phyloP scores from a whole-genome alignment of 2,113 vertebrate genomes.

The Notechis scutatus region DNA sequence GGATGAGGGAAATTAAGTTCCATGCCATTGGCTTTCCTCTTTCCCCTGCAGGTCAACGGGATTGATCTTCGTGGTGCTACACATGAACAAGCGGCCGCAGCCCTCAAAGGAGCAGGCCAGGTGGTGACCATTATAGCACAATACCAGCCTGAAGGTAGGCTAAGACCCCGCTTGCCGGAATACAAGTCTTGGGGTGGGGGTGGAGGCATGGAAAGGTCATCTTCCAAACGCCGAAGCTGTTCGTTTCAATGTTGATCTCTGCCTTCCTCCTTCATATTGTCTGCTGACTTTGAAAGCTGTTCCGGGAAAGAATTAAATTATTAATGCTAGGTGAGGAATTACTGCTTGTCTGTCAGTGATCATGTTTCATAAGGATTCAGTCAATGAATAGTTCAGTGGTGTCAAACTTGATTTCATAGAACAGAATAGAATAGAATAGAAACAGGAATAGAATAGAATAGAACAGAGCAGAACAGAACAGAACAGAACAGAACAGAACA shows the following conservation, averaged over 20 bases:
- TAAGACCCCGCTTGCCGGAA: background rate
- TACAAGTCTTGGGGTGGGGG: background rate
- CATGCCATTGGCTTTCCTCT: background rate
- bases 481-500: too few relatives aligned
- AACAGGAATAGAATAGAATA: too few relatives aligned
- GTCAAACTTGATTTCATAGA: too few relatives aligned
- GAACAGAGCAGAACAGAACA: too few relatives aligned
- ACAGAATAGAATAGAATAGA: too few relatives aligned
- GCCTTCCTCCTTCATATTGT: background rate
- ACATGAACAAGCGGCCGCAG: constrained; percentile 92
- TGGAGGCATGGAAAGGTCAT: background rate
- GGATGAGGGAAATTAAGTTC: background rate
- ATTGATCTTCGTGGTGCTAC: constrained; percentile 92
- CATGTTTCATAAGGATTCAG: background rate
- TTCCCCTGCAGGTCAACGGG: constrained; percentile 83
- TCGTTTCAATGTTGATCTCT: background rate
- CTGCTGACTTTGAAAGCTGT: background rate
- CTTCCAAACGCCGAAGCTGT: background rate
- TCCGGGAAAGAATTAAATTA: background rate
- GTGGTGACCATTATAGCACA: constrained; percentile 93
- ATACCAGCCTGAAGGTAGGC: constrained; percentile 94
- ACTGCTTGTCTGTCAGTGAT: background rate
- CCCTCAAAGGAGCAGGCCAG: constrained; percentile 92
- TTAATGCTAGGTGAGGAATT: background rate
- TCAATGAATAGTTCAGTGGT: background rate